A percentile compares a stretch with the other conserved stretches of the same genome.
phyloP scores from a whole-genome alignment of 2,113 vertebrate species.

The Cephalopholis sonnerati region DNA sequence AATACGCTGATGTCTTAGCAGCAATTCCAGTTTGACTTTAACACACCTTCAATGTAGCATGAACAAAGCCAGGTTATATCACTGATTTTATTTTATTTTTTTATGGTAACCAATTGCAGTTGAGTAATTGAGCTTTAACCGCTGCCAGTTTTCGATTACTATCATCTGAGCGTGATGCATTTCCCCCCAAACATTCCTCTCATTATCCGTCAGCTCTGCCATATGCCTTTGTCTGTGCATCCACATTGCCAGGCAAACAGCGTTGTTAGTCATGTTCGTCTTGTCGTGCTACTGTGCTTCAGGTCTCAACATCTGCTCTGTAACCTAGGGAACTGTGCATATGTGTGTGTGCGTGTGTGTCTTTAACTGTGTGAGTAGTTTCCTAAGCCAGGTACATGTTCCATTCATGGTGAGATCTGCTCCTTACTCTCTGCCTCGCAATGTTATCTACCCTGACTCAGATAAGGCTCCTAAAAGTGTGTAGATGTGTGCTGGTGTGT shows the following conservation, averaged over 20 bases:
- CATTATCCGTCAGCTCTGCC: constrained; percentile 2
- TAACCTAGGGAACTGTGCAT: constrained; percentile 33
- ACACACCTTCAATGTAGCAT: background rate
- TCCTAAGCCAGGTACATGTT: constrained; percentile 42
- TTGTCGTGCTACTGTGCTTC: constrained; percentile 14
- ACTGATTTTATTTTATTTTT: background rate
- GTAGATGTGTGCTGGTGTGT: constrained; percentile 4
- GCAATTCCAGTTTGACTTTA: background rate
- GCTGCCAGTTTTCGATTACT: constrained; percentile 4
- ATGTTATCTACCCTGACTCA: constrained; percentile 61
- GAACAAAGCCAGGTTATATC: background rate
- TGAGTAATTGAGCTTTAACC: constrained; percentile 1
- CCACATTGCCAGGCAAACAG: constrained; percentile 8
- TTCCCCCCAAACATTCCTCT: background rate
- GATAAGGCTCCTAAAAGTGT: constrained; percentile 62
- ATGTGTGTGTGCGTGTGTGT: constrained; percentile 8
- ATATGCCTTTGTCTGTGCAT: constrained; percentile 4
- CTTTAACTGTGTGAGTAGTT: background rate
- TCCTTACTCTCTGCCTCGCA: constrained; percentile 44
- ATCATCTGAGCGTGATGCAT: background rate
- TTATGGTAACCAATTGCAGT: background rate
- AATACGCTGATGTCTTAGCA: background rate
- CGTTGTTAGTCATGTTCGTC: constrained; percentile 13
- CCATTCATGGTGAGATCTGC: constrained; percentile 60
- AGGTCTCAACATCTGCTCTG: constrained; percentile 52